Evolutionary conservation across 1,140 invertebrate genomes (phyloP), one percentile per base, ranked within the genome.

Genomic region (Proales similis): DNA sequence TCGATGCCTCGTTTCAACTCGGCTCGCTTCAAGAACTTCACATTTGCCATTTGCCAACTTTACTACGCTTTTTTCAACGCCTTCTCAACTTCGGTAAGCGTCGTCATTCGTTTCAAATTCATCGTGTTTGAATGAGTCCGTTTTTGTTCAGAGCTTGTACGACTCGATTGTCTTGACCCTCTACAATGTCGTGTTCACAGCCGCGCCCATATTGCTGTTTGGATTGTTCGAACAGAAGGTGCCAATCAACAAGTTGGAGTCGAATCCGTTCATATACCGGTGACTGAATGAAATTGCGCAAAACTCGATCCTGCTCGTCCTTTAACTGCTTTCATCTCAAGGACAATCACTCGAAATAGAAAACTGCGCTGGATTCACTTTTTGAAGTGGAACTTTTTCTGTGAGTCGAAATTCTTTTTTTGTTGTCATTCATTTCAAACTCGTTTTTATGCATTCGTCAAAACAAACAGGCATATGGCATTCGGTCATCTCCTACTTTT

Each of bases 151-250:
- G 77, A 93, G 96, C 70, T 80, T 97, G 22, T 98, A 97, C 75
- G 94, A 98, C 76, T 80, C 91, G 70, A 98, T 93, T 92, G 90
- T 89, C 43, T 94, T 98, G 68, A 88, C 89, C 69, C 81, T 95
- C 57, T 97, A 96, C 77, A 97, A 96, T 80, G 90, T 97, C 45
- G 82, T 85, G 12, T 63, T 49, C n/a, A 63, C 62, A 6, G 30
- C 62, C 24, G 36, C 32, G 17, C 62, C 48, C 6, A 26, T 42
- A 9, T 19, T 63, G 14, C 24, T 43, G 7, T 43, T 48, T 29
- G 62, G 62, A 7, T 24, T 63, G 12, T 51, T 63, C 33, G 62
- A 63, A 14, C 62, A 47, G 36, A 46, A 38, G 27, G 14, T 57
- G 0, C 39, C 29, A 42, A 42, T 42, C 3, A 57, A 27, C 19